These are phyloP conservation scores for Beroe ovata DNA, from an alignment of 37 sponge, comb jelly and placozoan species.

Conservation along the genomic window DNA sequence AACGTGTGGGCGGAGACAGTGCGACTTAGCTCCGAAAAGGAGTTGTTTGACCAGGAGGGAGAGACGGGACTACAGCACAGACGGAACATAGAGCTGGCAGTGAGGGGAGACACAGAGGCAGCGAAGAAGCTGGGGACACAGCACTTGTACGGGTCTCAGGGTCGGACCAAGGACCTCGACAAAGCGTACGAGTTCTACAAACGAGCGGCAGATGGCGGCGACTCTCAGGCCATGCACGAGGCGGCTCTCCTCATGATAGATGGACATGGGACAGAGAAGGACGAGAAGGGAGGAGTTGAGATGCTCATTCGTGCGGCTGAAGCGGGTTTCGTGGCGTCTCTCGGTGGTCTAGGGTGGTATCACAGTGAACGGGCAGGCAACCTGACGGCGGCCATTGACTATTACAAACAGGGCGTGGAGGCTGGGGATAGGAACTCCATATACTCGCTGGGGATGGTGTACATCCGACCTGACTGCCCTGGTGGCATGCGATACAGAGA, in stretches of 20 bases:
- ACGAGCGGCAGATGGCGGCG: slow-evolving; percentile 26
- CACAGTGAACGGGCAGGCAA: slow-evolving; percentile 43
- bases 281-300: slow-evolving; percentile 38
- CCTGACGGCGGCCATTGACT: slow-evolving; percentile 26
- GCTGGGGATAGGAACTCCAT: slow-evolving; percentile 44
- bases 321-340: slow-evolving; percentile 10
- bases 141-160: slow-evolving; percentile 28
- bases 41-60: slow-evolving; percentile 66
- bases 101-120: slow-evolving; percentile 42
- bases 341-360: slow-evolving; percentile 47
- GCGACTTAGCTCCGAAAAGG: slow-evolving; percentile 34
- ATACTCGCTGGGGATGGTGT: slow-evolving; percentile 54
- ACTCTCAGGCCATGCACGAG: slow-evolving; percentile 48
- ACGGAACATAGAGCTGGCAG: slow-evolving; percentile 41
- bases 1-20: slow-evolving; percentile 66
- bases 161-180: slow-evolving; percentile 48
- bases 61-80: slow-evolving; percentile 46
- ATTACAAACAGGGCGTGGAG: slow-evolving; percentile 49
- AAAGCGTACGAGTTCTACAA: slow-evolving; percentile 42
- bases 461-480: slow-evolving; percentile 32
- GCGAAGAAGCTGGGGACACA: slow-evolving; percentile 32
- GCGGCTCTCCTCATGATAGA: slow-evolving; percentile 40
- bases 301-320: slow-evolving; percentile 48
- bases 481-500: not conserved
- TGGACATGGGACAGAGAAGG: slow-evolving; percentile 33